Base-by-base conservation (phyloP, 2,888 invertebrate species). In the Cynaeus angustus region DNA sequence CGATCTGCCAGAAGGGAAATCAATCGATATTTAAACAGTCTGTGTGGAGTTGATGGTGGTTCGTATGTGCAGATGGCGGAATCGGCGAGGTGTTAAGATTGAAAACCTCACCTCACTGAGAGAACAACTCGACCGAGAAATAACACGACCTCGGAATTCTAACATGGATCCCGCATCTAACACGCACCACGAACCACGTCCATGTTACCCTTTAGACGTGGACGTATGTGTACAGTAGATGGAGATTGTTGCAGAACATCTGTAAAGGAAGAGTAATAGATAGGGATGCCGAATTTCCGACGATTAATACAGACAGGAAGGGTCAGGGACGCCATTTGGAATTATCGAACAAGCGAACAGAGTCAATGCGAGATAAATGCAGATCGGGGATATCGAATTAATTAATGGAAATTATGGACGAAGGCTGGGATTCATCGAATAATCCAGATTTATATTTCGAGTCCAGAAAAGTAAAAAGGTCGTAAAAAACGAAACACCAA, bases 1-100 rank as follows among this genome's bases (percentile, higher is more conserved):
- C 12, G 41, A 41, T 41, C 10, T 6, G 12, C 41, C 41, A 1
- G 41, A 41, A n/a, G 41, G 12, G 28, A 59, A 38, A 38, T 75
- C 75, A 72, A 77, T 78, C 75, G 74, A 77, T 78, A 75, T 73
- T 73, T 75, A 75, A 78, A 75, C 78, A 77, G 75, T 75, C 69
- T 70, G 70, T 67, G 67, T 67, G 70, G 72, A 74, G 75, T 76
- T 76, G 74, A 76, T 75, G 72, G 70, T 65, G 70, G 70, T 55
- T 38, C 13, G 45, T 59, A 46, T 55, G 70, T 71, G 74, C 70
- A 72, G 74, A 74, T 71, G 72, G 67, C 69, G 70, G 70, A 69
- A 55, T 59, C 75, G 73, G 71, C 72, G 72, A 74, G 74, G 75
- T 77, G 76, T 78, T 74, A 78, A 76, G 76, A 78, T 71, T 71